Evolutionary conservation across 2,888 invertebrate genomes (phyloP).

Genomic region (Nomada goodeniana): DNA sequence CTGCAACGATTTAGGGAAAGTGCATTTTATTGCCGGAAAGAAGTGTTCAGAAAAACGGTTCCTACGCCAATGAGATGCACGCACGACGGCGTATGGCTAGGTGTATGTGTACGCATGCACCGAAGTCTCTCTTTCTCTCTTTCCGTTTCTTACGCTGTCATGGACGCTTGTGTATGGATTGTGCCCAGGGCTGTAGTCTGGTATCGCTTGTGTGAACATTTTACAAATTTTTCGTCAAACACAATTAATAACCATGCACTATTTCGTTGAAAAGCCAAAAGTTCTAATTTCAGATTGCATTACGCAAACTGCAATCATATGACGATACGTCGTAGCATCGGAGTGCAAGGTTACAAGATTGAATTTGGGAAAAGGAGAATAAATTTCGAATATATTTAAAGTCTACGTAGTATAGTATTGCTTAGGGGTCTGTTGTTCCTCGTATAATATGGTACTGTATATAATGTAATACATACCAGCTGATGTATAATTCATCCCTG

Average conservation of each 20-base stretch:
- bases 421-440: neutral
- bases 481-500: conserved; percentile 18
- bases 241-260: too few species aligned
- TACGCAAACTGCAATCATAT: neutral
- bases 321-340: too few species aligned
- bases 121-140: conserved; percentile 42
- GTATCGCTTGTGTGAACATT: conserved; percentile 10
- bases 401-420: neutral
- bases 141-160: conserved; percentile 54
- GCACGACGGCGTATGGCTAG: conserved; percentile 17
- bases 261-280: too few species aligned
- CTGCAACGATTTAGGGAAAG: conserved; percentile 18
- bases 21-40: neutral
- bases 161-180: conserved; percentile 42
- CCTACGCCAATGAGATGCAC: conserved; percentile 56
- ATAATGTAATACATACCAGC: neutral
- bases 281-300: neutral
- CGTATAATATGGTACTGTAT: neutral
- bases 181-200: conserved; percentile 50
- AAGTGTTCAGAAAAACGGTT: conserved; percentile 15
- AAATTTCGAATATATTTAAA: neutral
- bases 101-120: conserved; percentile 41
- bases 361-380: neutral
- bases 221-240: neutral
- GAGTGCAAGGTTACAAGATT: neutral